phyloP scores from a whole-genome alignment of 2,888 invertebrate genomes.

The Cryptus viduatorius region DNA sequence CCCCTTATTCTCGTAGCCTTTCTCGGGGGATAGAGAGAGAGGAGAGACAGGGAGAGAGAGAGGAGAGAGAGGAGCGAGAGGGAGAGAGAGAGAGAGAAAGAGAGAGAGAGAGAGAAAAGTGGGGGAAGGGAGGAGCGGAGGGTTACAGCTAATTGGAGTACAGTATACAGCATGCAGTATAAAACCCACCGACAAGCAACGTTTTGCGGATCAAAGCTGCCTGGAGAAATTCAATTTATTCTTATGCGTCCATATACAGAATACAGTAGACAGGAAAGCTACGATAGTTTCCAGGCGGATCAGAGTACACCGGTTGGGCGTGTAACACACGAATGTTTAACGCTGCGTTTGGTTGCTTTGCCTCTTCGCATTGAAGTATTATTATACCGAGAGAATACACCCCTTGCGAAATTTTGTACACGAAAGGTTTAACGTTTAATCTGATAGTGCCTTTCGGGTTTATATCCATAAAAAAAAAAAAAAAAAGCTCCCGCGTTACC shows the following conservation, averaged over 20 bases:
- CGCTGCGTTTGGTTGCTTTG: neutral
- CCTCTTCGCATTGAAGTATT: neutral
- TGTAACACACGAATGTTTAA: neutral
- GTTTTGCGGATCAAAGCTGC: constrained; percentile 55
- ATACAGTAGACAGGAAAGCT: neutral
- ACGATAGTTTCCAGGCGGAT: neutral
- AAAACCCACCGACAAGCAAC: constrained; percentile 11
- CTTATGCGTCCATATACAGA: neutral
- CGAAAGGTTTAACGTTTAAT: neutral
- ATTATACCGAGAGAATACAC: neutral
- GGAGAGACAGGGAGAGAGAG: no score
- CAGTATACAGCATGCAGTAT: neutral
- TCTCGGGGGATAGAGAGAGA: neutral
- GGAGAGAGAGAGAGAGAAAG: neutral
- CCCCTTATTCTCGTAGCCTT: neutral
- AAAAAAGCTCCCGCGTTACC: neutral
- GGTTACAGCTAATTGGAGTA: constrained; percentile 27
- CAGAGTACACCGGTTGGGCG: neutral
- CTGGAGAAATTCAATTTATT: constrained; percentile 54
- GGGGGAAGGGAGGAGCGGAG: neutral
- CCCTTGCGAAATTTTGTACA: neutral
- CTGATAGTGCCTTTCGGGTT: neutral
- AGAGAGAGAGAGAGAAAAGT: neutral
- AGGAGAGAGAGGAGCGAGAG: neutral
- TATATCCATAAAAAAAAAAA: neutral